These are phyloP conservation scores for Noctilio leporinus DNA, from an alignment of 2,113 vertebrate species.

Conservation along the genomic window DNA sequence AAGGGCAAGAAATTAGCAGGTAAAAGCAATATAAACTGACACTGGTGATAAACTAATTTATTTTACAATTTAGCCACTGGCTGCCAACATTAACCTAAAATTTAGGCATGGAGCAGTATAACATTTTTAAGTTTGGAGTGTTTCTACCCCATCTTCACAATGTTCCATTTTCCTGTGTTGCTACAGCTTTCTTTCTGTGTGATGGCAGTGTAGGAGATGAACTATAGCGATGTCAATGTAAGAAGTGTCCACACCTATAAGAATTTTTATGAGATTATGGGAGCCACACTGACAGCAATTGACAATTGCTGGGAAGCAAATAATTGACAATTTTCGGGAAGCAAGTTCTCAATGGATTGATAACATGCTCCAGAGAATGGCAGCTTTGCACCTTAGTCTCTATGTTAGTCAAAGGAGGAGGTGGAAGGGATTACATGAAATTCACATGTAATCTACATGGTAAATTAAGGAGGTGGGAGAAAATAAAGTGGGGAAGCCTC, in stretches of 20 bases:
- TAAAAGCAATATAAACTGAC: neutral
- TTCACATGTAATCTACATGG: too few relatives aligned
- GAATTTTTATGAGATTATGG: neutral
- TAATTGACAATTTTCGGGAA: too few relatives aligned
- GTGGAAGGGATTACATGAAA: too few relatives aligned
- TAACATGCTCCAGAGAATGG: too few relatives aligned
- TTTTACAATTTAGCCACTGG: neutral
- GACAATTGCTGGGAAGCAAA: too few relatives aligned
- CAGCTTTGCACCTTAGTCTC: too few relatives aligned
- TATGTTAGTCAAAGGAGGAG: too few relatives aligned
- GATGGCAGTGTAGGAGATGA: neutral
- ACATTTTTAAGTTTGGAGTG: neutral
- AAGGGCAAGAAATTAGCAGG: slow-evolving; percentile 2
- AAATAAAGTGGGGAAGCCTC: too few relatives aligned
- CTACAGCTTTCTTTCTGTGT: neutral
- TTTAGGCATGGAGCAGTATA: neutral
- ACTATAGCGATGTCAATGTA: neutral
- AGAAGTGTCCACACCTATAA: neutral
- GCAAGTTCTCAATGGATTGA: too few relatives aligned
- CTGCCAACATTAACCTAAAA: neutral
- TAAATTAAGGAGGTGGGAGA: too few relatives aligned
- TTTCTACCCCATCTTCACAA: neutral
- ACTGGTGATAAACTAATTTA: neutral
- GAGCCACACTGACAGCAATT: too few relatives aligned
- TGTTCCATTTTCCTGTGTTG: neutral